A percentile compares a stretch with the other conserved stretches of the same genome.
phyloP scores from a whole-genome alignment of 2,797 vertebrate species.

The Falco peregrinus region DNA sequence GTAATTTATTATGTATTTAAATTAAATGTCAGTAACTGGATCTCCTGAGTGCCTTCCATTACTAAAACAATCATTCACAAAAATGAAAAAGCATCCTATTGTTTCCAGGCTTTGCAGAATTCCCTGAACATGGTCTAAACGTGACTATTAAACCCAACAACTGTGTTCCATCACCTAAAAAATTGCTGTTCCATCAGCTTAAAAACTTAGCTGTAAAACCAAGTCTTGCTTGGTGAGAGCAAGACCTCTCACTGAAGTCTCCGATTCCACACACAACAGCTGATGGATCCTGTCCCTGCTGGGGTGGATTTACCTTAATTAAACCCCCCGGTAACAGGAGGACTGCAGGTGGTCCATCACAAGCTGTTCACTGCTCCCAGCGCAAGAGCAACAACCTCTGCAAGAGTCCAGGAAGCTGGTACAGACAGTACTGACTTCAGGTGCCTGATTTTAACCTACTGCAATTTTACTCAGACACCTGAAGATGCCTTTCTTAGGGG shows the following conservation, averaged over 20 bases:
- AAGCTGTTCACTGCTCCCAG: neutral
- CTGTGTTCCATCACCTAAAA: neutral
- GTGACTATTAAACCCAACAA: neutral
- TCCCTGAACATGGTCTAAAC: neutral
- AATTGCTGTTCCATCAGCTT: no score
- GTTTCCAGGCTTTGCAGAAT: neutral
- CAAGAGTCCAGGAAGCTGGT: neutral
- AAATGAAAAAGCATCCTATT: neutral
- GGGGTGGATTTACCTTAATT: neutral
- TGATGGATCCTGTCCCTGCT: neutral
- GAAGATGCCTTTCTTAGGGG: neutral
- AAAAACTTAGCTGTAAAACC: neutral
- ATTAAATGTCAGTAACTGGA: neutral
- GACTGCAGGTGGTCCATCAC: neutral
- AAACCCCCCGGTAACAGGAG: neutral
- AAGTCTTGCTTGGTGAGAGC: neutral
- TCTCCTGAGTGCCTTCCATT: neutral
- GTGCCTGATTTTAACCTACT: neutral
- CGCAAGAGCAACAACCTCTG: neutral
- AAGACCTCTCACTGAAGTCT: neutral
- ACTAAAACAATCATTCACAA: neutral
- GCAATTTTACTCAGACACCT: neutral
- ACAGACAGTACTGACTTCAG: neutral
- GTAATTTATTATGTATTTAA: neutral
- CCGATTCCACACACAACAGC: neutral